These are phyloP conservation scores for Apis laboriosa DNA, from an alignment of 1,140 invertebrate species.

Conservation along the genomic window DNA sequence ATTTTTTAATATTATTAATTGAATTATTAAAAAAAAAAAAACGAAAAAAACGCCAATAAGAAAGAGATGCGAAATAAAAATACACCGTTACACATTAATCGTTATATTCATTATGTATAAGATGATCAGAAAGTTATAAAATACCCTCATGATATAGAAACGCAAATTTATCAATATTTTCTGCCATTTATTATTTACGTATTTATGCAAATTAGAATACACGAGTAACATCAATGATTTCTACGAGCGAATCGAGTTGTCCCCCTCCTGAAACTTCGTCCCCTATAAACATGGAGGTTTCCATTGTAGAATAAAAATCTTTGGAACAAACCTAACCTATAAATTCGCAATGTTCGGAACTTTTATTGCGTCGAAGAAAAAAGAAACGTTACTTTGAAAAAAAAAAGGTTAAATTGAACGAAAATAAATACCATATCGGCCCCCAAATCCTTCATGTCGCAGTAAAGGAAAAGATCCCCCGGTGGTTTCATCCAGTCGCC, in stretches of 20 bases:
- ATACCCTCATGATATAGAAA: neutral
- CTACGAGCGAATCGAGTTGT: neutral
- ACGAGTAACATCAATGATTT: neutral
- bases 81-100: neutral
- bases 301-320: constrained; percentile 5
- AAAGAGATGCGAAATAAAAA: neutral
- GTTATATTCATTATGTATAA: neutral
- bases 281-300: constrained; percentile 40
- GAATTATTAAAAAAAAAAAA: neutral
- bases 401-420: neutral
- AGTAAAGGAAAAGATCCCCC: constrained; percentile 86
- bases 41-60: neutral
- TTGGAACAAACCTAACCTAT: constrained; percentile 44
- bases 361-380: neutral
- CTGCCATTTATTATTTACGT: neutral
- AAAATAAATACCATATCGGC: constrained; percentile 85
- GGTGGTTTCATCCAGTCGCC: constrained; percentile 85
- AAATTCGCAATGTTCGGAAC: constrained; percentile 8
- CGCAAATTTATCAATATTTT: neutral
- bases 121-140: neutral
- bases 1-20: neutral
- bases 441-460: constrained; percentile 88
- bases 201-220: neutral
- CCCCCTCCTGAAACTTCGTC: neutral
- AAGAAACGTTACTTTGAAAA: neutral